Evolutionary conservation across 2,888 invertebrate species (phyloP).

Genomic region (Cosmia pyralina): DNA sequence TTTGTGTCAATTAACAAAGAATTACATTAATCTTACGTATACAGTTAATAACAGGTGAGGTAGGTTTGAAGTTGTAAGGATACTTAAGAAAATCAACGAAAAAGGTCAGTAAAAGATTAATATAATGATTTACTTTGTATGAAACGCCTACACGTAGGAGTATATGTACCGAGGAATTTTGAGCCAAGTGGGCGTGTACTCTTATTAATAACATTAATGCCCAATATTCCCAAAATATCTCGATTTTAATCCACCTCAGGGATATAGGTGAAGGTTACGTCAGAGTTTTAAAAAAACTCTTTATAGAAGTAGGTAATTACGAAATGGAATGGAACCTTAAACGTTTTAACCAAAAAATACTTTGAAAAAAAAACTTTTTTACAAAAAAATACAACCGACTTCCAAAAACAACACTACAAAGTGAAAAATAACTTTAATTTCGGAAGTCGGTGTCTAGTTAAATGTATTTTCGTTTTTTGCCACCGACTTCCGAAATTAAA

Average conservation of each 20-base stretch:
- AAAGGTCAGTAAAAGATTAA: conserved; percentile 4
- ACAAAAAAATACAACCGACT: too few relatives aligned
- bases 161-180: not conserved
- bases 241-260: not conserved
- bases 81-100: not conserved
- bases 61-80: not conserved
- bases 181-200: not conserved
- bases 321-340: not conserved
- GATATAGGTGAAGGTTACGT: not conserved
- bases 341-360: too few relatives aligned
- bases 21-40: too few relatives aligned
- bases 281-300: not conserved
- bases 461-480: too few relatives aligned
- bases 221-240: conserved; percentile 9
- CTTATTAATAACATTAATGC: not conserved
- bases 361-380: too few relatives aligned
- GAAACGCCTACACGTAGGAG: not conserved
- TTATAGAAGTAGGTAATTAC: not conserved
- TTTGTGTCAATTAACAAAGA: too few relatives aligned
- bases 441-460: too few relatives aligned
- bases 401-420: too few relatives aligned
- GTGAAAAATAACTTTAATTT: too few relatives aligned
- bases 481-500: too few relatives aligned
- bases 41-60: too few relatives aligned
- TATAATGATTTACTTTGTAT: not conserved